A percentile compares a stretch with the other conserved stretches of the same genome.
These are phyloP conservation scores for Platichthys flesus DNA, from an alignment of 2,113 vertebrate species.

Conservation along the genomic window DNA sequence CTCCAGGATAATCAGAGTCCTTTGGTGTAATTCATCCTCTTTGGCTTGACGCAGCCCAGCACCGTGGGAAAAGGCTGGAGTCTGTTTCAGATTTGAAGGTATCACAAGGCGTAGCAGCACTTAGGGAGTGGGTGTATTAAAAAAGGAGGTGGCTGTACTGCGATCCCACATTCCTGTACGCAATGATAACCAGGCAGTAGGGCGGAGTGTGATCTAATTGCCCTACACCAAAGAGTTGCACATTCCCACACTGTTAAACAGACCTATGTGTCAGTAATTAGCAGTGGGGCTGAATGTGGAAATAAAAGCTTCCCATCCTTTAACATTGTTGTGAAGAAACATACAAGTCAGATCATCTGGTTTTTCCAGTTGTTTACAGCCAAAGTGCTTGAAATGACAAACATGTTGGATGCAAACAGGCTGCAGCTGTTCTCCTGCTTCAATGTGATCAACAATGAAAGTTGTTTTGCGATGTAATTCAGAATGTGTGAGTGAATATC, in stretches of 20 bases:
- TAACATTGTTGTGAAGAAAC: neutral
- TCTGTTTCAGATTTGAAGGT: constrained; percentile 26
- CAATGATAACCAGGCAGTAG: constrained; percentile 50
- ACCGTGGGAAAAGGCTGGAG: constrained; percentile 23
- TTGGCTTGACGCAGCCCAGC: neutral
- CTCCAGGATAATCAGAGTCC: constrained; percentile 11
- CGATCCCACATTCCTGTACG: constrained; percentile 56
- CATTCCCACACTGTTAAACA: constrained; percentile 18
- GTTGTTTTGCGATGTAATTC: neutral
- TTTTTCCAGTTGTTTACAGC: neutral
- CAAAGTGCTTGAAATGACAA: too few species aligned
- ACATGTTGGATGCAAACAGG: neutral
- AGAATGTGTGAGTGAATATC: neutral
- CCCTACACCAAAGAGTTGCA: constrained; percentile 34
- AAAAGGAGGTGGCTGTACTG: constrained; percentile 37
- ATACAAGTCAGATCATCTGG: constrained; percentile 2
- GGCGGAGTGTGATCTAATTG: constrained; percentile 38
- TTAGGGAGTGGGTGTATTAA: constrained; percentile 55
- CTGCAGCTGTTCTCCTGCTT: constrained; percentile 13
- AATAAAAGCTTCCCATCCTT: neutral
- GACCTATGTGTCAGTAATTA: constrained; percentile 33
- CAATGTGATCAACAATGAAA: neutral
- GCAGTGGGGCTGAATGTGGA: constrained; percentile 18
- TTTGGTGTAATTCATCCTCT: constrained; percentile 15
- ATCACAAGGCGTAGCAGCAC: constrained; percentile 23